Conservation (phyloP, 1,140 invertebrate genomes). For the Drosophila azteca region DNA sequence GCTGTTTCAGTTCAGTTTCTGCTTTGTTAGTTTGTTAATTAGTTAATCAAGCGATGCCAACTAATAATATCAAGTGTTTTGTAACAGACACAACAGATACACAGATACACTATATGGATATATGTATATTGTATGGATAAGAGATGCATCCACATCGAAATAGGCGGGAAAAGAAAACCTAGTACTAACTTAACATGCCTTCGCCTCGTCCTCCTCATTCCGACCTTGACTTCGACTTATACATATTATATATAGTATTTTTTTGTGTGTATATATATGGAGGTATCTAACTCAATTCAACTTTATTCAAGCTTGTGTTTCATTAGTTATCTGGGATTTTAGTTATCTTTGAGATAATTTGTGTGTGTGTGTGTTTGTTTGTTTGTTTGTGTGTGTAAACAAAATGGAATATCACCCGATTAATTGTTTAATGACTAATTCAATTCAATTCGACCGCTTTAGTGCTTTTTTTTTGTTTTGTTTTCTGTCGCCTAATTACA, state of each 20-base stretch:
- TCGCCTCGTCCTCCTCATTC: conserved; percentile 2
- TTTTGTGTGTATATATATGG: neutral
- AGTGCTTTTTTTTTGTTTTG: conserved; percentile 15
- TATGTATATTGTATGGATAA: neutral
- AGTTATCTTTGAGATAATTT: conserved; percentile 65
- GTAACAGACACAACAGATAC: conserved; percentile 60
- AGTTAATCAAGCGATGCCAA: conserved; percentile 79
- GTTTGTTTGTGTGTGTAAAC: conserved; percentile 38
- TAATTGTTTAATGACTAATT: conserved; percentile 71
- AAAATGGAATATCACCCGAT: conserved; percentile 79
- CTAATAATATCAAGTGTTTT: conserved; percentile 69
- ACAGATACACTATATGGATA: conserved; percentile 31
- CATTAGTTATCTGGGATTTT: conserved; percentile 21
- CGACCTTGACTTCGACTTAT: conserved; percentile 11
- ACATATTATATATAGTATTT: neutral
- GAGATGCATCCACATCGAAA: conserved; percentile 32
- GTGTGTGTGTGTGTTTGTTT: neutral
- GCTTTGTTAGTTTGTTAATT: conserved; percentile 23
- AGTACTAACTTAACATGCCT: conserved; percentile 30
- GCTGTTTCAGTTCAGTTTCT: conserved; percentile 4
- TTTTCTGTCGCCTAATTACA: conserved; percentile 61
- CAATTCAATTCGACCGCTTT: conserved; percentile 50
- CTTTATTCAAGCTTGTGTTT: conserved; percentile 10
- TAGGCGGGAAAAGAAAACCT: conserved; percentile 32
- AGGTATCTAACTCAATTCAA: conserved; percentile 27